Conservation (phyloP, 2,113 vertebrate genomes). For the Pygoscelis adeliae region DNA sequence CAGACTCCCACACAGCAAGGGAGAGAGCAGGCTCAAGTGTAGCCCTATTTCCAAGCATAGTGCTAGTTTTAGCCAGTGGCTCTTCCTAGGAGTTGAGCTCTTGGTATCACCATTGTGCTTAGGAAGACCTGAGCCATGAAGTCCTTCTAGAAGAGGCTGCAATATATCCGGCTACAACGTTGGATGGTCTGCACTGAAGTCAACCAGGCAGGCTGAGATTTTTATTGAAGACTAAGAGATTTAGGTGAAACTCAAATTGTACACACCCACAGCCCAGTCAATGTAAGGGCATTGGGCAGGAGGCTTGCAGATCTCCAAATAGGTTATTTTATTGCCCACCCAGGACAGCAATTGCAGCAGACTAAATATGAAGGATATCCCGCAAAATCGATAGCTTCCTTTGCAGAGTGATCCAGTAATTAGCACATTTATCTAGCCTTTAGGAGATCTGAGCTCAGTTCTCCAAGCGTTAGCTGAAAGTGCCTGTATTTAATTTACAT, state of each 20-base stretch:
- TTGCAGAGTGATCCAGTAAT: neutral
- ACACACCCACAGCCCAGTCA: neutral
- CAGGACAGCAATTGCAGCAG: neutral
- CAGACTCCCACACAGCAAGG: neutral
- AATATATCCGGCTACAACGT: neutral
- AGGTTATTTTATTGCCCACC: neutral
- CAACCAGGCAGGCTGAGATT: neutral
- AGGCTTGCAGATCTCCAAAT: neutral
- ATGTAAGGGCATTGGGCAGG: neutral
- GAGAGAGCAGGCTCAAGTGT: neutral
- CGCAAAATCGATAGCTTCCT: neutral
- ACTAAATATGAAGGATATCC: neutral
- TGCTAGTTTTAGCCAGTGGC: neutral
- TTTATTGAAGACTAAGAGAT: neutral
- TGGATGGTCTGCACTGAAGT: neutral
- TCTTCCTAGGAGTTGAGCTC: neutral
- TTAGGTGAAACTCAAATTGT: neutral
- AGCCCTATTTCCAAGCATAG: neutral
- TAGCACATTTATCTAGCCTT: neutral
- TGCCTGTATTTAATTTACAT: neutral
- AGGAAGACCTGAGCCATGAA: neutral
- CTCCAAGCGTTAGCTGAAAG: neutral
- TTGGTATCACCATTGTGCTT: neutral
- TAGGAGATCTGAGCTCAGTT: neutral
- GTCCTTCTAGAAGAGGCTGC: neutral